A percentile compares a stretch with the other conserved stretches of the same genome.
These are phyloP conservation scores for Porites evermanni DNA, from an alignment of 92 coral and sea anemone species.

Conservation along the genomic window DNA sequence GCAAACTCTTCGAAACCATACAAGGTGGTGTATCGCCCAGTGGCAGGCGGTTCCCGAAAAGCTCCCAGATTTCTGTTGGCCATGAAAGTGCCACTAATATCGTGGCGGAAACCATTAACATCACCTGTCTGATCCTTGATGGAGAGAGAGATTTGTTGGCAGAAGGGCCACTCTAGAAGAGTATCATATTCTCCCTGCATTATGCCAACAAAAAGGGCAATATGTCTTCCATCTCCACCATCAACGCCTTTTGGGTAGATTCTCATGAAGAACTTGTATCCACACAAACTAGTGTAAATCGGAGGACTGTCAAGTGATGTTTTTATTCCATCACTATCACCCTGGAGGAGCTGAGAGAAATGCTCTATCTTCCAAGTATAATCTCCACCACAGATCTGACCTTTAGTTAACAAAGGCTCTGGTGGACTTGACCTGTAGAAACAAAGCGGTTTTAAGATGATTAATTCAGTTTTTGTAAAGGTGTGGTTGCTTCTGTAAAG, in stretches of 20 bases:
- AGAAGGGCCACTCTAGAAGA: conserved; percentile 82
- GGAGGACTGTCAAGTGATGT: conserved; percentile 82
- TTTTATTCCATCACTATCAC: conserved; percentile 36
- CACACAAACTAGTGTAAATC: conserved; percentile 71
- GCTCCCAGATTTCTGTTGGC: conserved; percentile 76
- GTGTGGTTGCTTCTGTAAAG: too few relatives aligned
- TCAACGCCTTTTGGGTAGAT: conserved; percentile 73
- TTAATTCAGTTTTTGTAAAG: too few relatives aligned
- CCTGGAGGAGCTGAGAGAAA: conserved; percentile 42
- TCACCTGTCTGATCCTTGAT: conserved; percentile 75
- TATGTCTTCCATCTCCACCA: conserved; percentile 62
- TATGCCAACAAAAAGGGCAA: conserved; percentile 81
- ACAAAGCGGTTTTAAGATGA: too few relatives aligned
- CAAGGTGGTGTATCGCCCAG: conserved; percentile 57
- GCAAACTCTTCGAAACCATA: conserved; percentile 87
- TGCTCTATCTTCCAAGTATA: conserved; percentile 79
- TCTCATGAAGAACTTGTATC: conserved; percentile 76
- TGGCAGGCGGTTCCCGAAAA: conserved; percentile 75
- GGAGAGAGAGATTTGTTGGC: conserved; percentile 74
- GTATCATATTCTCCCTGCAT: conserved; percentile 66
- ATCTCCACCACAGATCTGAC: conserved; percentile 69
- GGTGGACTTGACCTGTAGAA: too few relatives aligned
- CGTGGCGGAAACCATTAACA: conserved; percentile 54
- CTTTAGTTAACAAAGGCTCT: conserved; percentile 14
- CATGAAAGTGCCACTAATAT: conserved; percentile 80